Evolutionary conservation across 2,113 vertebrate species (phyloP).

Genomic region (Hydrochoerus hydrochaeris): DNA sequence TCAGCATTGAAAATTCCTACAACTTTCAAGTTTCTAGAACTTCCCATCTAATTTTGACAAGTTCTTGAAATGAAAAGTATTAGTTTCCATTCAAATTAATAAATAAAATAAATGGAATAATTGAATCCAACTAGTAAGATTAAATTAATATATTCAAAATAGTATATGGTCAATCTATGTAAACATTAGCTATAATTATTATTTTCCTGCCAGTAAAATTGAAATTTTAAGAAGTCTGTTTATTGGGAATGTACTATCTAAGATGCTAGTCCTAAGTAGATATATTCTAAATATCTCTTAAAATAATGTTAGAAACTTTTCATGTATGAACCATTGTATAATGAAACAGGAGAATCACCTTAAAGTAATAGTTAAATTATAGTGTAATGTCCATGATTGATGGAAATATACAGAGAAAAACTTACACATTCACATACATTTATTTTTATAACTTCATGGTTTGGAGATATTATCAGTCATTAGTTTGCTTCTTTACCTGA

Average conservation of each 20-base stretch:
- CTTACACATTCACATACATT: not conserved
- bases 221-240: not conserved
- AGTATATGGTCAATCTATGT: not conserved
- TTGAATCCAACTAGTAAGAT: not conserved
- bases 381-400: not conserved
- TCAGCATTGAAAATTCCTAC: not conserved
- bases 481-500: not conserved
- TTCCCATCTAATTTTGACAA: not conserved
- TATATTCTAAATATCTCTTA: not conserved
- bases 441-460: not conserved
- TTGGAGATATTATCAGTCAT: not conserved
- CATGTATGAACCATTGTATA: fast-evolving
- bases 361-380: not conserved
- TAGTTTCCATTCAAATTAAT: not conserved
- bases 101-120: not conserved
- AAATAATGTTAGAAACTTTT: not conserved
- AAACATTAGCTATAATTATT: not conserved
- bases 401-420: not conserved
- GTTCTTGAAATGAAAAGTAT: not conserved
- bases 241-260: not conserved
- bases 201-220: not conserved
- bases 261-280: not conserved
- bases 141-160: not conserved
- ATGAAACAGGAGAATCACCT: not conserved
- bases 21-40: not conserved